Base-by-base conservation (phyloP, 2,888 invertebrate species). In the Reticulitermes lucifugus region DNA sequence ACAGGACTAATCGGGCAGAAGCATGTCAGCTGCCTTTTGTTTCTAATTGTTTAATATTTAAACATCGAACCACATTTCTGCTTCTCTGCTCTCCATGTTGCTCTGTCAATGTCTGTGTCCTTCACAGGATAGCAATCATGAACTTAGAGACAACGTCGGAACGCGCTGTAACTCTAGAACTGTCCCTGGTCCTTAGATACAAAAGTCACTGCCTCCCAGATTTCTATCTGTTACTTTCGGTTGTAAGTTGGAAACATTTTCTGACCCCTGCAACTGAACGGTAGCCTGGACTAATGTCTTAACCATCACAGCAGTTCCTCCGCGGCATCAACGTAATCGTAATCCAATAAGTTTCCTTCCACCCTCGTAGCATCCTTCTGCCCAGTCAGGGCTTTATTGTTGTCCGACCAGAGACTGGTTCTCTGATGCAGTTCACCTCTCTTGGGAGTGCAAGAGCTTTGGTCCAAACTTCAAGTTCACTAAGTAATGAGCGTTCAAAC, bases 401-500 rank as follows among this genome's bases (percentile, higher is more conserved):
- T 77, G 77, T 41, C 21, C 73, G 41, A 41, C 41, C 41, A 73
- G 7, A 12, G 73, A 41, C 41, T 73, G 10, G 41, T 77, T 43
- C 46, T 46, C 43, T 77, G 43, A 77, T 46, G 43, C 77, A 46
- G 77, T 46, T 77, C 46, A 46, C 77, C 22, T 77, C 77, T 46
- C 77, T 51, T 43, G 77, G 77, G 77, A 77, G 5, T n/a, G 43
- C n/a, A 46, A 77, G 77, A 46, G 77, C 77, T 77, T 77, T n/a
- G 77, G 77, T 43, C 46, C 73, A 29, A 35, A 65, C 82, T 55
- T 41, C 18, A 41, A 83, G 75, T 77, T 83, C 77, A 41, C 75
- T 83, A 83, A 83, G 83, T 83, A 83, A 83, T 83, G 77, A 83
- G 83, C 83, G 41, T 75, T 29, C 73, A 83, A 83, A 83, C 77